phyloP scores from a whole-genome alignment of 2,797 vertebrate species.

The Eurystomus glaucurus region DNA sequence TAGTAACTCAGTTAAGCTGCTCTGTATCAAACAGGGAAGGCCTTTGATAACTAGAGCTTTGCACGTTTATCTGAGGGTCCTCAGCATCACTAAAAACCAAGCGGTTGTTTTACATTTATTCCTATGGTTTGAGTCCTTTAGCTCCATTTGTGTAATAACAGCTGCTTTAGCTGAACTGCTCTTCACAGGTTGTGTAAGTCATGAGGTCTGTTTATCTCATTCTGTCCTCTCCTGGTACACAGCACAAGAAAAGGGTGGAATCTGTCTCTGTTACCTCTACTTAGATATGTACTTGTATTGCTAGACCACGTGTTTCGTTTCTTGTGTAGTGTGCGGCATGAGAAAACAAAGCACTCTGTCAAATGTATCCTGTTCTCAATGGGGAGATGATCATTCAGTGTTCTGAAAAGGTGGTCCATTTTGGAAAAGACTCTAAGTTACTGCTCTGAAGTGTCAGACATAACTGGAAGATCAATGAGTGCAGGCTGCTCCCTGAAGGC shows the following conservation, averaged over 20 bases:
- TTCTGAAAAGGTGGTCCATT: neutral
- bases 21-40: neutral
- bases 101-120: neutral
- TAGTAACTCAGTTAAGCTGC: neutral
- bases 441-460: neutral
- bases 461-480: slow-evolving; percentile 8
- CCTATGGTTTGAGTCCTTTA: neutral
- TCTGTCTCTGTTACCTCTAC: neutral
- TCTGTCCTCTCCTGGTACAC: neutral
- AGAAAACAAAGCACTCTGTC: neutral
- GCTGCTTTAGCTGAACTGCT: neutral
- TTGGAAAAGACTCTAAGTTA: neutral
- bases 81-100: neutral
- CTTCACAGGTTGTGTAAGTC: accelerated
- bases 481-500: neutral
- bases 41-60: neutral
- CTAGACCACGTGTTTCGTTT: neutral
- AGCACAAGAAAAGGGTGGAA: accelerated
- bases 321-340: neutral
- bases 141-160: neutral
- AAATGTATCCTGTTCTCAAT: neutral
- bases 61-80: neutral
- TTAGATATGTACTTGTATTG: accelerated
- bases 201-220: neutral
- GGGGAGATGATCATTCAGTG: neutral